Percentiles rank a stretch among this genome's conserved stretches.
These are phyloP conservation scores for Australoheros scitulus DNA, from an alignment of 2,113 vertebrate species.

Conservation along the genomic window DNA sequence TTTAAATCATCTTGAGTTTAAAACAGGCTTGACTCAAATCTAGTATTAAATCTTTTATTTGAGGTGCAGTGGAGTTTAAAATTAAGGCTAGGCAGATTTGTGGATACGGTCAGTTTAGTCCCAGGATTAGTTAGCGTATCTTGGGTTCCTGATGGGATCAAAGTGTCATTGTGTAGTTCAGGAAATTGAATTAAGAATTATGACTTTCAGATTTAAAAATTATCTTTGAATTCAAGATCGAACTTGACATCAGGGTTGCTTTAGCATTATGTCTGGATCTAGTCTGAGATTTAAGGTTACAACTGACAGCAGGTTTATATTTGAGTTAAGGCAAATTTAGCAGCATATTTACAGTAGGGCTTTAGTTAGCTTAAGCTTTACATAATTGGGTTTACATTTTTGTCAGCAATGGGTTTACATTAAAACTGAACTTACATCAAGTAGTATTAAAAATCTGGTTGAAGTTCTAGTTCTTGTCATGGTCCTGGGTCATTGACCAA, in stretches of 20 bases:
- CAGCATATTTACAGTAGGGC: not conserved
- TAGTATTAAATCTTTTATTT: not conserved
- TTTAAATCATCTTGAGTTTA: not conserved
- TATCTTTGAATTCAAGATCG: not conserved
- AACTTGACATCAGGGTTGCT: not conserved
- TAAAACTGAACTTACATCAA: not conserved
- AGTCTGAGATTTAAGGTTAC: not conserved
- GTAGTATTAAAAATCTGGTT: not conserved
- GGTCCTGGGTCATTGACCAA: too few relatives aligned
- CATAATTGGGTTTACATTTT: too few relatives aligned
- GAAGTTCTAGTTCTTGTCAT: too few relatives aligned
- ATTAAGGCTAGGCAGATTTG: not conserved
- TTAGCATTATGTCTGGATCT: not conserved
- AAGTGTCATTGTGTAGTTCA: not conserved
- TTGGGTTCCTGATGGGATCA: not conserved
- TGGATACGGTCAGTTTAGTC: not conserved
- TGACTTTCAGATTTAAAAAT: not conserved
- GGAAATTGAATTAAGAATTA: not conserved
- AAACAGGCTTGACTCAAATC: not conserved
- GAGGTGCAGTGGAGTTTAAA: not conserved
- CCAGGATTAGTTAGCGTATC: not conserved
- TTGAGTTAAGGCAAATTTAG: not conserved
- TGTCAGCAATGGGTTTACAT: not conserved
- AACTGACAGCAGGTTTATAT: not conserved
- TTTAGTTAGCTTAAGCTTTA: too few relatives aligned